Conservation (phyloP, 2,888 invertebrate species). For the Dasypolia templi region DNA sequence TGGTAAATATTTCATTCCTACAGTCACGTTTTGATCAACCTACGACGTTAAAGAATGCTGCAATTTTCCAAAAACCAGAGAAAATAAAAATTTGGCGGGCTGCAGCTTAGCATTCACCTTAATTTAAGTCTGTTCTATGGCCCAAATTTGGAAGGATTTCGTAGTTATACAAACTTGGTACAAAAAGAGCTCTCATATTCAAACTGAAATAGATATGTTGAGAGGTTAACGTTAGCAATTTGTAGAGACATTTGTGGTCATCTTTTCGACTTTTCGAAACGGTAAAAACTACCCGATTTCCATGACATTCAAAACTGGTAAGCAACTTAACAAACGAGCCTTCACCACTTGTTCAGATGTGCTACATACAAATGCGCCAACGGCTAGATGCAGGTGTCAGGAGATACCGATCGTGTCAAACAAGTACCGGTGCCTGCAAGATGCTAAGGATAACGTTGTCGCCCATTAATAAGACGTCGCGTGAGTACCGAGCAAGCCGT, state of each 20-base stretch:
- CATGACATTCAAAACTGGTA: conserved; percentile 17
- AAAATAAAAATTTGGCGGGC: too few relatives aligned
- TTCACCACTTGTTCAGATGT: conserved; percentile 49
- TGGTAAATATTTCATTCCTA: too few relatives aligned
- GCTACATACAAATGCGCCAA: conserved; percentile 54
- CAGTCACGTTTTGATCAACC: too few relatives aligned
- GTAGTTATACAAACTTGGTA: background rate
- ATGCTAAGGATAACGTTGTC: conserved; percentile 72
- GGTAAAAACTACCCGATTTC: conserved; percentile 2
- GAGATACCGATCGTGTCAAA: conserved; percentile 71
- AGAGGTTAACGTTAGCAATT: too few relatives aligned
- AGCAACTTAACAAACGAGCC: conserved; percentile 33
- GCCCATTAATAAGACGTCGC: conserved; percentile 69
- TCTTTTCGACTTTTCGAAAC: background rate
- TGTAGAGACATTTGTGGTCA: too few relatives aligned
- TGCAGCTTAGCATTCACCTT: too few relatives aligned
- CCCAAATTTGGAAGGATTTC: background rate
- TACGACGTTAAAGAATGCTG: too few relatives aligned
- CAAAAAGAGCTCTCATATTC: background rate
- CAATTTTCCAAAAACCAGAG: too few relatives aligned
- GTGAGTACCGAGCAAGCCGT: conserved; percentile 49
- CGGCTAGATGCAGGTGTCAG: conserved; percentile 69
- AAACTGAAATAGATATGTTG: too few relatives aligned
- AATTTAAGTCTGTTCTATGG: background rate
- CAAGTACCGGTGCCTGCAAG: conserved; percentile 70